phyloP scores from a whole-genome alignment of 2,888 invertebrate genomes.

The Drosophila borborema region DNA sequence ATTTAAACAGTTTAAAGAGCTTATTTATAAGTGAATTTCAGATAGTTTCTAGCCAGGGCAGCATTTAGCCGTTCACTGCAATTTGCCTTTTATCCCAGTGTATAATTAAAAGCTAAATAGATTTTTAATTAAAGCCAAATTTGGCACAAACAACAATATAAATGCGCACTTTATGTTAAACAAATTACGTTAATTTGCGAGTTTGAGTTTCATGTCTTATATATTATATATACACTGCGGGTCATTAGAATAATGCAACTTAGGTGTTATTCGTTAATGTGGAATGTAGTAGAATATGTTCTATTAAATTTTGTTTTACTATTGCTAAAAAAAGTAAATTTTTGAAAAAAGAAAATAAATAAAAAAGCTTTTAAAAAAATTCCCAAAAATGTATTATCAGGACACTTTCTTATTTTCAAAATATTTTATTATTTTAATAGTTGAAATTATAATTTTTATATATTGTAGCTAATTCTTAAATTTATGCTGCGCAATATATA shows the following conservation, averaged over 20 bases:
- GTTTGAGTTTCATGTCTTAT: not conserved
- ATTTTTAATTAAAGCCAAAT: constrained; percentile 17
- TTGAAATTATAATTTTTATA: no score
- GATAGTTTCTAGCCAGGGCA: no score
- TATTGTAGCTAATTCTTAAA: no score
- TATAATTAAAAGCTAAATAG: constrained; percentile 12
- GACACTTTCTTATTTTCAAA: no score
- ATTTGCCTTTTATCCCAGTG: not conserved
- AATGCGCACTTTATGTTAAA: constrained; percentile 14
- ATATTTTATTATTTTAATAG: no score
- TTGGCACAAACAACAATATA: not conserved
- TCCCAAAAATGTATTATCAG: no score
- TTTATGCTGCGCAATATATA: no score
- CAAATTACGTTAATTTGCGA: not conserved
- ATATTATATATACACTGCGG: not conserved
- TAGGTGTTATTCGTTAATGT: not conserved
- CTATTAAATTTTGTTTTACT: not conserved
- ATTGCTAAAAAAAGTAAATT: no score
- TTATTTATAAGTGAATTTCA: not conserved
- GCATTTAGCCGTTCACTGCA: not conserved
- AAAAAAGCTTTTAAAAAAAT: no score
- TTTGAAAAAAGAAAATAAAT: no score
- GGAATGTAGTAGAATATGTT: not conserved
- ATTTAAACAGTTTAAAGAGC: not conserved
- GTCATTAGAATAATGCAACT: not conserved